Conservation (phyloP, 2,797 vertebrate species). For the Danio kyathit region DNA sequence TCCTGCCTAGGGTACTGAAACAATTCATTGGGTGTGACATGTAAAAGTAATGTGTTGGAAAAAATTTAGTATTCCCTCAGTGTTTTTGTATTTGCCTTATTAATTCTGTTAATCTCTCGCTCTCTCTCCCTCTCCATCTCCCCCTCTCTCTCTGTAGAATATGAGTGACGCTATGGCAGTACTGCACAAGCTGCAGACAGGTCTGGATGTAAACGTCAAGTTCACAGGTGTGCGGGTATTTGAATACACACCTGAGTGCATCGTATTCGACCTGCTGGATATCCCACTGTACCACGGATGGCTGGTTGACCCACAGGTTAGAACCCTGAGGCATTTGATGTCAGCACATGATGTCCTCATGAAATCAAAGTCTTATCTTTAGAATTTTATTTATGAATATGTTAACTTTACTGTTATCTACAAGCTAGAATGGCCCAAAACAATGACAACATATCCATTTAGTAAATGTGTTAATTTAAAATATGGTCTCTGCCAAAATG, state of each 20-base stretch:
- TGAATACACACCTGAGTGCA: constrained; percentile 98
- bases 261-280: constrained; percentile 98
- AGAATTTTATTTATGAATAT: too few relatives aligned
- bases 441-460: too few relatives aligned
- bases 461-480: too few relatives aligned
- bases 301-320: constrained; percentile 98
- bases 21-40: background rate
- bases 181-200: constrained; percentile 96
- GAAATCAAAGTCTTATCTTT: background rate
- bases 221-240: constrained; percentile 97
- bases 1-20: background rate
- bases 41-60: background rate
- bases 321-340: constrained; percentile 20
- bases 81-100: background rate
- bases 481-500: too few relatives aligned
- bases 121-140: background rate
- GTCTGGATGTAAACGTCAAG: constrained; percentile 97
- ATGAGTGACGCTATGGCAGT: constrained; percentile 99
- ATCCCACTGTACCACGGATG: constrained; percentile 98
- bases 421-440: too few relatives aligned
- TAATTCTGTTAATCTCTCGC: background rate
- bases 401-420: too few relatives aligned
- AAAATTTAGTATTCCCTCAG: background rate
- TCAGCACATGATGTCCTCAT: background rate
- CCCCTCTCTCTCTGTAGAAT: constrained; percentile 78